These are phyloP conservation scores for Athalia cordata DNA, from an alignment of 2,888 invertebrate species.

Conservation along the genomic window DNA sequence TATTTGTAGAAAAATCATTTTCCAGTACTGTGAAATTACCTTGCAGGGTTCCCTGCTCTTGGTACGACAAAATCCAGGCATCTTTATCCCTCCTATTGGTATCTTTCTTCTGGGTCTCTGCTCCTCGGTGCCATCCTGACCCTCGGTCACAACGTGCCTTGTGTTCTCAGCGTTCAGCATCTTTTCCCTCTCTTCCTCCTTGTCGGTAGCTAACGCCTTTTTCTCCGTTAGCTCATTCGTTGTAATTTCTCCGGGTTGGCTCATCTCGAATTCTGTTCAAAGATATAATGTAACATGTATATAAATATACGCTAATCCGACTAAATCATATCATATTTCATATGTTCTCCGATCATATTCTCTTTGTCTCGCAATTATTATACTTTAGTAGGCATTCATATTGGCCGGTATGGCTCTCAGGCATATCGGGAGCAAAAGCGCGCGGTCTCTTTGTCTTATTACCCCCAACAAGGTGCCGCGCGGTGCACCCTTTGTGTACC, in stretches of 20 bases:
- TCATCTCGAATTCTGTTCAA: conserved; percentile 37
- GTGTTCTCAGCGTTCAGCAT: conserved; percentile 80
- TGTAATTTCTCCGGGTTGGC: conserved; percentile 53
- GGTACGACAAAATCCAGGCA: conserved; percentile 89
- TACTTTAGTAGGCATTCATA: not conserved
- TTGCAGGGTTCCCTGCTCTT: conserved; percentile 85
- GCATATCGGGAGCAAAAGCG: not conserved
- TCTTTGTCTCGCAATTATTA: conserved; percentile 1
- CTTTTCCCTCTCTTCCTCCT: conserved; percentile 76
- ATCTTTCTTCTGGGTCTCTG: conserved; percentile 82
- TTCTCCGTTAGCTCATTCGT: conserved; percentile 67
- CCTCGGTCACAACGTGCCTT: conserved; percentile 72
- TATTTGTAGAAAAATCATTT: conserved; percentile 4
- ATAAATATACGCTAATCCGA: not conserved
- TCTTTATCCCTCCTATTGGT: conserved; percentile 91
- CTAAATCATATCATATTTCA: not conserved
- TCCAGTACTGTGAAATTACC: conserved; percentile 72
- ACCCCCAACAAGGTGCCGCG: not conserved
- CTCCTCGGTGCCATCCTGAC: conserved; percentile 73
- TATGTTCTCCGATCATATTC: not conserved
- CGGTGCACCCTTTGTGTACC: conserved; percentile 37
- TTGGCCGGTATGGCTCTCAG: not conserved
- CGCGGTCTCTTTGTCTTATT: not conserved
- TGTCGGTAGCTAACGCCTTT: conserved; percentile 67
- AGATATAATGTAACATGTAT: not conserved